These are phyloP conservation scores for Phaedon cochleariae DNA, from an alignment of 2,888 invertebrate species.

Conservation along the genomic window DNA sequence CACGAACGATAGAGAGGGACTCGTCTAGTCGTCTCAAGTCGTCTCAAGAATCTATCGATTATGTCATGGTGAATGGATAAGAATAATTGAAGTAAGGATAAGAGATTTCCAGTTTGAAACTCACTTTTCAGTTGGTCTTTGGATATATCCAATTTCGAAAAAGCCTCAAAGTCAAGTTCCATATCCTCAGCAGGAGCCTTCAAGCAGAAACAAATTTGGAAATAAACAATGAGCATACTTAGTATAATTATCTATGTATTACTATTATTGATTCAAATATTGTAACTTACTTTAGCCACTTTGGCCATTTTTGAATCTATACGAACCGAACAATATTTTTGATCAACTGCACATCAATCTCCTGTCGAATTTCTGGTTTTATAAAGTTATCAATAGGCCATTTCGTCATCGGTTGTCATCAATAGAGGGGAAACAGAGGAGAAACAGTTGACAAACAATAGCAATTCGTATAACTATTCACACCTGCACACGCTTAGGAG, in stretches of 20 bases:
- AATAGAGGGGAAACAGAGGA: conserved; percentile 24
- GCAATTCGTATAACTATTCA: conserved; percentile 12
- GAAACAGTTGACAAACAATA: conserved; percentile 30
- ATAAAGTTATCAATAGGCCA: conserved; percentile 27
- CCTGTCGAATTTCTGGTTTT: conserved; percentile 9
- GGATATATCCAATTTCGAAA: conserved; percentile 51
- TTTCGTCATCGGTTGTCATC: conserved; percentile 19
- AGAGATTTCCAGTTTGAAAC: conserved; percentile 32
- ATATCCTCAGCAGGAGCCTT: conserved; percentile 13
- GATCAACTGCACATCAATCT: background rate
- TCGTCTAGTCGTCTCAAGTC: too few relatives aligned
- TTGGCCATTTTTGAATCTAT: background rate
- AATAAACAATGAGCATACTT: too few relatives aligned
- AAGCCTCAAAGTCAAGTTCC: conserved; percentile 42
- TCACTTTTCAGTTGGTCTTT: conserved; percentile 59
- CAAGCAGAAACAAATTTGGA: background rate
- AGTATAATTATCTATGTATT: too few relatives aligned
- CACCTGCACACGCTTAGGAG: conserved; percentile 19
- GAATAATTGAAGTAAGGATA: too few relatives aligned
- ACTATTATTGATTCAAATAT: too few relatives aligned
- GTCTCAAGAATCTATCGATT: too few relatives aligned
- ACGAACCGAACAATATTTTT: background rate
- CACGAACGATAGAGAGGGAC: too few relatives aligned
- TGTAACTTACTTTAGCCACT: background rate
- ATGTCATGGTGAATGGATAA: too few relatives aligned